Evolutionary conservation across 92 coral and sea anemone species (phyloP), one percentile per base, ranked within the genome.

Genomic region (Pocillopora meandrina): DNA sequence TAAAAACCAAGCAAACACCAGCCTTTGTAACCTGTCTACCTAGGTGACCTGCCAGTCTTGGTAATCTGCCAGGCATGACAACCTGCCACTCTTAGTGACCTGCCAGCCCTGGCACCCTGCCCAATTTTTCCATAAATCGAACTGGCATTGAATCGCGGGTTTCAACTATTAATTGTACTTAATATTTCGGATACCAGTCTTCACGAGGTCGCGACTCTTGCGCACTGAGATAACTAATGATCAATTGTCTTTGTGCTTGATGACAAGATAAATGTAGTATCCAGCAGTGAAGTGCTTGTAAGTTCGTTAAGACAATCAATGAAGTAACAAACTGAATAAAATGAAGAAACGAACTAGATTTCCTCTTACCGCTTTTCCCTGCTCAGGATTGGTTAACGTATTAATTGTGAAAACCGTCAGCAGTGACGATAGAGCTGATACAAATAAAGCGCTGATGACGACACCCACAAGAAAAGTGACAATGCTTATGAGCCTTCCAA

Each of bases 321-420:
- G 47, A 42, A 42, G 74, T 17, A 7, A 33, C 10, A 13, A 70
- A 42, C 52, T 7, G 52, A 14, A 23, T 3, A 9, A 2, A 15
- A 21, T 2, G 7, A 17, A 70, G 11, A 71, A 15, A 33, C 35
- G 13, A 13, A 71, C 19, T 2, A 58, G 14, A 57, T 16, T 5
- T 17, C 4, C 20, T 52, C 80, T 74, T 8, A 81, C 85, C 67
- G 59, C 71, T 14, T 75, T 74, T 52, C 80, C 79, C 65, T 64
- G 26, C 7, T 83, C 80, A 52, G 80, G 80, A 64, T 83, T 83
- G 64, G 80, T 80, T 83, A 72, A 33, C 80, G 21, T 31, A 26
- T 83, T 65, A 4, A 75, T 15, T 18, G 34, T 73, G 31, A 74
- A 83, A 10, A 83, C 86, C 8, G 73, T 83, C 49, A 83, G 64